Base-by-base conservation (phyloP, 1,140 invertebrate species). In the Diprion similis region DNA sequence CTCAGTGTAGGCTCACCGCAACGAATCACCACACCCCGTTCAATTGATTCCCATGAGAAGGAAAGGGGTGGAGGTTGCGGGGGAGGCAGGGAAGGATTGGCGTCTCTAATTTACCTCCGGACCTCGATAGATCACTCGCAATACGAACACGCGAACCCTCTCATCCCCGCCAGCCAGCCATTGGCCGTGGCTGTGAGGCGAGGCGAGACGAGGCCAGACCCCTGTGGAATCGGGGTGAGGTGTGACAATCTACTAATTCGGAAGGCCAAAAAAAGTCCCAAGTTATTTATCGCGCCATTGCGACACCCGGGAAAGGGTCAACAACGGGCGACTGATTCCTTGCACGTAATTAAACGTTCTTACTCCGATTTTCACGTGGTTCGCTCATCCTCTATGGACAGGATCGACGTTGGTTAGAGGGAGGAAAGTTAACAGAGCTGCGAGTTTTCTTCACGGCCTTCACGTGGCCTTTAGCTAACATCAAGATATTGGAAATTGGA, bases 31-130 rank as follows among this genome's bases (percentile, higher is more conserved):
- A 17, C 51, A 59, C 51, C 51, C 51, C 51, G 51, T 59, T 59
- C 51, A 59, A 59, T 59, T 59, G 51, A 59, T 59, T 59, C 51
- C 51, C 51, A 59, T 59, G 51, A 59, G 51, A 59, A 59, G n/a
- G 4, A 9, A 59, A 59, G n/a, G 4, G 51, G 7, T 0, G n/a
- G 24, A 9, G 11, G 51, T 51, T 51, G 15, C n/a, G 9, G 11
- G n/a, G n/a, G 9, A 9, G 51, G n/a, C 6, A 59, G 51, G 51
- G 11, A 59, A 37, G 3, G n/a, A 59, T 59, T 17, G 11, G 11
- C 11, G 51, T 59, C 51, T 59, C 11, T 59, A 59, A 59, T 59
- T 59, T 59, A 59, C n/a, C 51, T 59, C 51, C 51, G 51, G n/a
- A 59, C 51, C 51, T 59, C 51, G 51, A 59, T 59, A 59, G 11